These are phyloP conservation scores for Aplodontia rufa DNA, from an alignment of 2,113 vertebrate species.

Conservation along the genomic window DNA sequence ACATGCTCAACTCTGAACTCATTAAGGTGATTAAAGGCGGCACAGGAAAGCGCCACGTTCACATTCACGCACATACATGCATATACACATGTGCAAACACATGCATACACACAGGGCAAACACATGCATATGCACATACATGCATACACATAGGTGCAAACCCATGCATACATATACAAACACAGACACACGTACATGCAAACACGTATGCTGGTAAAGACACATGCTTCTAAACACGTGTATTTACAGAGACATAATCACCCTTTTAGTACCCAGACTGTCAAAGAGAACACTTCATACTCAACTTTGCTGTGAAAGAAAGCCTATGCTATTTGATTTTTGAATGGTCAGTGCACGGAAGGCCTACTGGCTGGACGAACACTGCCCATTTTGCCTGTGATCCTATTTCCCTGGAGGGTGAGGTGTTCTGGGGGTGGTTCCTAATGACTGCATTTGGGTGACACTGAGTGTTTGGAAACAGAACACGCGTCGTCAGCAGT, in stretches of 20 bases:
- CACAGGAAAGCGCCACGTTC: too few species aligned
- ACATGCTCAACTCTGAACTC: too few species aligned
- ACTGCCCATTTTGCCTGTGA: neutral
- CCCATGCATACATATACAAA: fast-evolving
- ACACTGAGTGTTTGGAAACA: neutral
- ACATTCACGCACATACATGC: fast-evolving
- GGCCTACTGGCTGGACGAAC: neutral
- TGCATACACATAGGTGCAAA: fast-evolving
- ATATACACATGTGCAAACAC: fast-evolving
- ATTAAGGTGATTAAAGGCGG: neutral
- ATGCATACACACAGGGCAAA: fast-evolving
- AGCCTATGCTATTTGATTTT: neutral
- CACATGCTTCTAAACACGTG: neutral
- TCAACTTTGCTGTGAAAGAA: neutral
- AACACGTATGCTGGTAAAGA: too few species aligned
- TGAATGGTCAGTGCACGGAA: neutral
- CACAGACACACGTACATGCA: fast-evolving
- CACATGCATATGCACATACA: neutral
- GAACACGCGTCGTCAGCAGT: fast-evolving
- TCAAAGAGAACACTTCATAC: neutral
- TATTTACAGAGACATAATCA: neutral
- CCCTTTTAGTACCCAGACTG: neutral
- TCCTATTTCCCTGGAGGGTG: neutral
- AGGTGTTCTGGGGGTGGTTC: neutral
- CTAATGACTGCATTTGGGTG: neutral